phyloP scores from a whole-genome alignment of 2,113 vertebrate species.

The Melospiza melodia region DNA sequence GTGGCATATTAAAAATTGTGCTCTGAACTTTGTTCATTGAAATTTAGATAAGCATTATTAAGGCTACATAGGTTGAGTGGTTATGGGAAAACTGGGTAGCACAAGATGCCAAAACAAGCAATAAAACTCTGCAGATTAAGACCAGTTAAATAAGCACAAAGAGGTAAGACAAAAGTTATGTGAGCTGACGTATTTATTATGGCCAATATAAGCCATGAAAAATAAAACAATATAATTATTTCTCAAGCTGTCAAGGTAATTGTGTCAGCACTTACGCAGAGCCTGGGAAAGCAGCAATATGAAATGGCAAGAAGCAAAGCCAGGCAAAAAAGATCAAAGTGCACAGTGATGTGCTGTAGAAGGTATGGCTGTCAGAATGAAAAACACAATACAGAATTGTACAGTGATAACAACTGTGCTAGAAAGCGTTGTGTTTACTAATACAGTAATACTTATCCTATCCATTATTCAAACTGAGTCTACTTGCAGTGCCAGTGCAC shows the following conservation, averaged over 20 bases:
- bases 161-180: not conserved
- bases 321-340: not conserved
- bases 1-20: not conserved
- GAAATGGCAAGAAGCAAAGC: not conserved
- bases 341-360: not conserved
- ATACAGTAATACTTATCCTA: not conserved
- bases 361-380: not conserved
- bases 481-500: not conserved
- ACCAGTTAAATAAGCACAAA: not conserved
- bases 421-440: not conserved
- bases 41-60: not conserved
- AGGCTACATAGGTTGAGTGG: not conserved
- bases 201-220: not conserved
- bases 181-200: not conserved
- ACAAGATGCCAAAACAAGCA: not conserved
- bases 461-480: not conserved
- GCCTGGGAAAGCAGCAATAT: not conserved
- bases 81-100: not conserved
- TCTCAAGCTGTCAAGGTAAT: not conserved
- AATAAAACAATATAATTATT: not conserved
- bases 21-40: not conserved
- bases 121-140: not conserved
- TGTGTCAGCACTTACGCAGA: not conserved
- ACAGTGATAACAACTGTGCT: not conserved
- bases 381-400: not conserved